These are phyloP conservation scores for Zaprionus gabonicus DNA, from an alignment of 1,140 invertebrate genomes.

Conservation along the genomic window DNA sequence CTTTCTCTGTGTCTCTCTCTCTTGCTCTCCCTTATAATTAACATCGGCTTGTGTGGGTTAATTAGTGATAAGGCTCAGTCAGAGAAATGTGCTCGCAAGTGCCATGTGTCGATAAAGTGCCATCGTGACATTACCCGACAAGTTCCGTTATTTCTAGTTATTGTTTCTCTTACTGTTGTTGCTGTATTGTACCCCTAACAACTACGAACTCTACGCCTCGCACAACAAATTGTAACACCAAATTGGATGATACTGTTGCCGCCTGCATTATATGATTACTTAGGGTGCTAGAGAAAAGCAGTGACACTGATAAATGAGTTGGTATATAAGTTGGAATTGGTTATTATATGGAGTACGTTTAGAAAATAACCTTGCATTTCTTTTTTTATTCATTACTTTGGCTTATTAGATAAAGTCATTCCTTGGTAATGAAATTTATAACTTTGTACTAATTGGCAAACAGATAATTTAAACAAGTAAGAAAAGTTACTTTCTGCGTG, in stretches of 20 bases:
- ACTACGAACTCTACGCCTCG: constrained; percentile 2
- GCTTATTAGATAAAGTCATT: background rate
- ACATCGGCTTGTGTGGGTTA: constrained; percentile 29
- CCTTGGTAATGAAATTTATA: background rate
- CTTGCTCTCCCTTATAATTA: constrained; percentile 13
- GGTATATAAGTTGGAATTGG: background rate
- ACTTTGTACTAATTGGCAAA: background rate
- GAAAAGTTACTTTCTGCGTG: too few species aligned
- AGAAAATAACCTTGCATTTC: constrained; percentile 6
- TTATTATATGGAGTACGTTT: background rate
- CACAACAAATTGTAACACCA: constrained; percentile 11
- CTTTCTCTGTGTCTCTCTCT: background rate
- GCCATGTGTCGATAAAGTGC: constrained; percentile 29
- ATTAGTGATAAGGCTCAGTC: constrained; percentile 42
- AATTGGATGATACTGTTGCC: constrained; percentile 8
- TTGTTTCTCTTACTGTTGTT: constrained; percentile 12
- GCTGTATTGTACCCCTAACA: constrained; percentile 29
- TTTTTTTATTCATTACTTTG: background rate
- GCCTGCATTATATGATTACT: constrained; percentile 25
- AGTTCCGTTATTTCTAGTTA: background rate
- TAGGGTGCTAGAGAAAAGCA: background rate
- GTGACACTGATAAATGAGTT: constrained; percentile 9
- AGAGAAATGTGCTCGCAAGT: constrained; percentile 24
- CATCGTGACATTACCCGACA: constrained; percentile 5
- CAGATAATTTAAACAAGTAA: background rate